Base-by-base conservation (phyloP, 92 coral and sea anemone genomes). In the Actinostola sp. region DNA sequence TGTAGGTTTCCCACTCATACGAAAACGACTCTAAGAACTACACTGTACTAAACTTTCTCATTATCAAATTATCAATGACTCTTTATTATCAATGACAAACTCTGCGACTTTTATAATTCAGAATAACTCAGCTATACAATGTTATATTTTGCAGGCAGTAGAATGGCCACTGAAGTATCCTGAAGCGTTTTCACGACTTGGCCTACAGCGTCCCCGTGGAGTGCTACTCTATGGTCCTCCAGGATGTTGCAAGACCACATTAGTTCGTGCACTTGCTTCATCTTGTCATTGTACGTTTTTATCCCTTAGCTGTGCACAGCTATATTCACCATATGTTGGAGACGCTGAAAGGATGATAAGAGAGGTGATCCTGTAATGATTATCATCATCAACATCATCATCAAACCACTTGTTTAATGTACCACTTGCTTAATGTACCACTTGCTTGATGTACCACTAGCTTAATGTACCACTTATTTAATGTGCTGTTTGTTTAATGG, bases 221-320 rank as follows among this genome's bases (percentile, higher is more conserved):
- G 89, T 95, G 44, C 78, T 95, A 49, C 84, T 95, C 73, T 91
- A 91, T 72, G 99, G 99, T 55, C 99, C 99, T 23, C 97, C 99
- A 25, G 99, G 99, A 5, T 95, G 99, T 75, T 91, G 92, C 41
- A 95, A 95, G 63, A 95, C 99, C 25, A 95, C 97, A 3, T 78
- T 95, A 13, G 97, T 95, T 21, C 91, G 91, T 17, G 97, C 99
- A 10, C 95, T 92, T 10, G 96, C 99, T 21, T 79, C 95, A 0
- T 89, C 96, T 0, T 88, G 92, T 72, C 88, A 83, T 56, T 91
- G 97, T 51, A 92, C 99, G 15, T 95, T 95, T 66, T 17, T 95
- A 69, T 89, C 99, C n/a, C 88, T 95, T 71, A 91, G 94, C 73
- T 95, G 99, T 92, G 97, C 99, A 14, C 95, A 95, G 83, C 63